Evolutionary conservation across 2,888 invertebrate genomes (phyloP), one percentile per base, ranked within the genome.

Genomic region (Carcina quercana): DNA sequence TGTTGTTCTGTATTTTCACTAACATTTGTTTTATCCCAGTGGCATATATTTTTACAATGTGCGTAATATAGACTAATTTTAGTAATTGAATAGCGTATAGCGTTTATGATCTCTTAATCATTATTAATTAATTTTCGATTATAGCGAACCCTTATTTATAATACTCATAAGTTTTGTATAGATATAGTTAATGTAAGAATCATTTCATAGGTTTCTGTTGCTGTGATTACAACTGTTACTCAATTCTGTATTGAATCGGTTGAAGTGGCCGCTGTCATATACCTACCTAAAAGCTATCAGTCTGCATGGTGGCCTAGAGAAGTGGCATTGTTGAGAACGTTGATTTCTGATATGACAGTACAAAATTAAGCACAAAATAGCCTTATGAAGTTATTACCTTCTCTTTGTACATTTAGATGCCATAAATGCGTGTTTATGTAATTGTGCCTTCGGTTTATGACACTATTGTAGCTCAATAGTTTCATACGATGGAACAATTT

Each of bases 51-150:
- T 69, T 70, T 69, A 63, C 62, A 68, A 58, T 60, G 56, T 67
- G 59, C 71, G 65, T 75, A 71, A 69, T 62, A 56, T 78, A 79
- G 71, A 79, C 70, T 83, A 80, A 79, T 78, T n/a, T 53, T 79
- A 79, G 71, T 62, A 62, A 74, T 70, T 53, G 49, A 52, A 66
- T 76, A 80, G 76, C 53, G 63, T 56, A 64, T 80, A 80, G 75
- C 56, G 64, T 71, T 78, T 82, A 82, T 83, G 83, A 83, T 83
- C 83, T 83, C 83, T 83, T 83, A 83, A 82, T 82, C 79, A 79
- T 71, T 83, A 82, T 80, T 82, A 82, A 82, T 82, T 76, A 75
- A 75, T n/a, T 76, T 80, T 75, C 69, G 65, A 71, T 53, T 68
- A 65, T 67, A 70, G 69, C 58, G 54, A 64, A 49, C 63, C 64